Evolutionary conservation across 2,113 vertebrate species (phyloP), one percentile per base, ranked within the genome.

Genomic region (Neoarius graeffei): DNA sequence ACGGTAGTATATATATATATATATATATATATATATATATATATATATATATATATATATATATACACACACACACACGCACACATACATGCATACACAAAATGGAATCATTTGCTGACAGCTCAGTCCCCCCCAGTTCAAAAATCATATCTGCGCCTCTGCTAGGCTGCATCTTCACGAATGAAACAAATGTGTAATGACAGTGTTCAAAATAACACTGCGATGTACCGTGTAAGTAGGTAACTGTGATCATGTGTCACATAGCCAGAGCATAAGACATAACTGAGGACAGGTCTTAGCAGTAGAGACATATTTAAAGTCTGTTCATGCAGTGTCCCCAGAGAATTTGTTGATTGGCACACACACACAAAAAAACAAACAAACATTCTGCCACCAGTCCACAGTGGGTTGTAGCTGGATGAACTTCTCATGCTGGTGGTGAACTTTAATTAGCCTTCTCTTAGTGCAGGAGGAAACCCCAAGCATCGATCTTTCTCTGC

Each of bases 401-500:
- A 56, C 84, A 48, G 71, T 62, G 14, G 84, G 84, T 85, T 85
- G 84, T 77, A 76, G 74, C 42, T 79, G 74, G 42, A 57, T 80
- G 76, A 71, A 81, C 76, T 52, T 62, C 56, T 76, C 77, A 87
- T 89, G 85, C 50, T 71, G 87, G 82, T 87, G 64, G 86, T 91
- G 89, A 89, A 88, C 91, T 92, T 89, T 93, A 91, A 93, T 93
- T 91, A 92, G 91, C 79, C 86, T 71, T 62, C 27, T 91, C 88
- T 91, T 89, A 87, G 88, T 86, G 86, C 86, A 86, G 64, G 86
- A 83, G 66, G 67, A 52, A 82, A 84, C 67, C 54, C 88, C 25
- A 0, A 54, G 74, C 84, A 88, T 85, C 88, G 76, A 89, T 90
- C 85, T 85, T 59, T 87, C 89, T 76, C 86, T 85, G 86, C 84